Evolutionary conservation across 2,888 invertebrate species (phyloP).

Genomic region (Agrenia bidenticulata): DNA sequence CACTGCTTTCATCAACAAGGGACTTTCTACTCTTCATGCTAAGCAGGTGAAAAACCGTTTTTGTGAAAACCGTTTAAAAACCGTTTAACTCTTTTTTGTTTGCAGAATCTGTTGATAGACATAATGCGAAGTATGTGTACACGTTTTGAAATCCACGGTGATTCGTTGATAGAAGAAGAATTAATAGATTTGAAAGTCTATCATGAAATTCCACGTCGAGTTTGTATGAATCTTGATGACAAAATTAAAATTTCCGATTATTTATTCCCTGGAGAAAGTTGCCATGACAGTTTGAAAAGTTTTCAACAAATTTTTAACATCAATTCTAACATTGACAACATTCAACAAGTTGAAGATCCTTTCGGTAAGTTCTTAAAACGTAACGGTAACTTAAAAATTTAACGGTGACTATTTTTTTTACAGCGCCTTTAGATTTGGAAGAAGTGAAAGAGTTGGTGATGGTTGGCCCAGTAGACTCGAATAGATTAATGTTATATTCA

Average conservation of each 20-base stretch:
- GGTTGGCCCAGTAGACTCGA: no score
- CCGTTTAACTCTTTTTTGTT: no score
- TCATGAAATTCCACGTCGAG: constrained; percentile 85
- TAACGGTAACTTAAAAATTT: neutral
- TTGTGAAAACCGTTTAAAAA: no score
- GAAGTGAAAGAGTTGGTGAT: no score
- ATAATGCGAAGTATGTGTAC: constrained; percentile 80
- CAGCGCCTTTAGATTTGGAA: no score
- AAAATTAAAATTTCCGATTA: constrained; percentile 68
- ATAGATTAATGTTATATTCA: no score
- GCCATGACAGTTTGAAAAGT: constrained; percentile 76
- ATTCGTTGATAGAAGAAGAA: constrained; percentile 83
- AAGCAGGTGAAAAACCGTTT: no score
- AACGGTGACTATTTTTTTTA: neutral
- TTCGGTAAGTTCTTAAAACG: no score
- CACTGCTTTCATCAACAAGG: constrained; percentile 38
- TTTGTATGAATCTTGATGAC: constrained; percentile 71
- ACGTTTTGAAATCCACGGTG: constrained; percentile 87
- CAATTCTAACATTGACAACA: neutral
- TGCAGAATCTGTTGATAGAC: constrained; percentile 59
- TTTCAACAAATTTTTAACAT: constrained; percentile 64
- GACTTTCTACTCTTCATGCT: no score
- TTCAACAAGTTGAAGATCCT: neutral
- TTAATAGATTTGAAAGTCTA: constrained; percentile 38
- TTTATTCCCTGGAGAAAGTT: constrained; percentile 85